Conservation (phyloP, 1,140 invertebrate genomes). For the Formica selysi region DNA sequence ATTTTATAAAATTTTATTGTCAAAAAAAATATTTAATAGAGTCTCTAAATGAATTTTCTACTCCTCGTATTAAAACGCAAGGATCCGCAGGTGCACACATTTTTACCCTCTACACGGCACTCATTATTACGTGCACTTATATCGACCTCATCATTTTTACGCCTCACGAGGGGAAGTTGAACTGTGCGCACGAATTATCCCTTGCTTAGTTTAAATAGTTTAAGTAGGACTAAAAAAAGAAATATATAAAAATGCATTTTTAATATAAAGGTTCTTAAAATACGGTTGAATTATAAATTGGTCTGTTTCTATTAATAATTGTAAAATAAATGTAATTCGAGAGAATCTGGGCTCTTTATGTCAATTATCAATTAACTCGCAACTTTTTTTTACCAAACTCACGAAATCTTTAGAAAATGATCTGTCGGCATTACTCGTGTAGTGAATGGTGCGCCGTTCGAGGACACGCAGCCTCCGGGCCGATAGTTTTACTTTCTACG, state of each 20-base stretch:
- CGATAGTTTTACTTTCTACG: conserved; percentile 76
- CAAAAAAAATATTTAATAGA: neutral
- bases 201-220: neutral
- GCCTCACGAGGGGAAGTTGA: neutral
- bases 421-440: conserved; percentile 12
- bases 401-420: neutral
- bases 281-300: neutral
- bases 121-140: neutral
- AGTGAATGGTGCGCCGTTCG: conserved; percentile 57
- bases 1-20: neutral
- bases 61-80: neutral
- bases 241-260: conserved; percentile 6
- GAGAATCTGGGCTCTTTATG: neutral
- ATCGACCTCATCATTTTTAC: conserved; percentile 22
- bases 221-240: neutral
- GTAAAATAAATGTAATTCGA: neutral
- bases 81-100: conserved; percentile 29
- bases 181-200: neutral
- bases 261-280: neutral
- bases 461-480: conserved; percentile 56
- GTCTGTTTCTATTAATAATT: neutral
- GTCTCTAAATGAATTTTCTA: neutral
- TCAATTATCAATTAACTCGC: neutral
- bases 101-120: conserved; percentile 8
- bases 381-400: neutral